A percentile compares a stretch with the other conserved stretches of the same genome.
Evolutionary conservation across 2,888 invertebrate species (phyloP).

Genomic region (Trimorus sp.): DNA sequence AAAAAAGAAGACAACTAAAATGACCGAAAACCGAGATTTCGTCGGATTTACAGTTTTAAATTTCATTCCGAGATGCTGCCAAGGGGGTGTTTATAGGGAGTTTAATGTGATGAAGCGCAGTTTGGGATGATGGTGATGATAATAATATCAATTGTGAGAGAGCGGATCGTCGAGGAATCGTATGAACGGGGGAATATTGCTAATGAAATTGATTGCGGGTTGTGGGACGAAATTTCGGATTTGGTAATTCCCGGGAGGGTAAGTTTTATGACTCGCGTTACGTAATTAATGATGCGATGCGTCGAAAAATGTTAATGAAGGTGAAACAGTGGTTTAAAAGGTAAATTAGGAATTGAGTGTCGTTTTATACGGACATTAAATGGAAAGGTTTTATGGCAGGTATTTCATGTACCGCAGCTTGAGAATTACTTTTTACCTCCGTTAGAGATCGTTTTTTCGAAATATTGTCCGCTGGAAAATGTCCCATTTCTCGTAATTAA

Average conservation of each 20-base stretch:
- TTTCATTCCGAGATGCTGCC: constrained; percentile 50
- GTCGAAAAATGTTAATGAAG: too few relatives aligned
- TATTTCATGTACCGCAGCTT: too few relatives aligned
- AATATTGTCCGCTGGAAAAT: too few relatives aligned
- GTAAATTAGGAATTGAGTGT: too few relatives aligned
- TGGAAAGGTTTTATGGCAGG: too few relatives aligned
- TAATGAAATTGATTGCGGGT: constrained; percentile 39
- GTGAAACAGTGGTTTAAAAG: too few relatives aligned
- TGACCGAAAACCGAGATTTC: constrained; percentile 27
- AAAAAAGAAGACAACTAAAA: neutral
- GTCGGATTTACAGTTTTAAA: constrained; percentile 46
- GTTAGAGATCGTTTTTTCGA: too few relatives aligned
- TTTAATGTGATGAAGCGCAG: constrained; percentile 50
- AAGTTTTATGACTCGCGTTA: constrained; percentile 1
- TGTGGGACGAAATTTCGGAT: constrained; percentile 36
- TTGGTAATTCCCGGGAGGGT: constrained; percentile 22
- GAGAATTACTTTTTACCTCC: too few relatives aligned
- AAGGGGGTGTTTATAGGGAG: constrained; percentile 48
- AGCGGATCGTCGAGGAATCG: constrained; percentile 11
- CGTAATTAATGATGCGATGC: too few relatives aligned
- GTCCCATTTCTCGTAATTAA: too few relatives aligned
- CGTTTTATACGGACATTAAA: too few relatives aligned
- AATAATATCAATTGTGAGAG: constrained; percentile 53
- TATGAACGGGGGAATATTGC: constrained; percentile 35
- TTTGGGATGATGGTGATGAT: constrained; percentile 10